Conservation (phyloP, 2,797 vertebrate genomes). For the Bufotes viridis region DNA sequence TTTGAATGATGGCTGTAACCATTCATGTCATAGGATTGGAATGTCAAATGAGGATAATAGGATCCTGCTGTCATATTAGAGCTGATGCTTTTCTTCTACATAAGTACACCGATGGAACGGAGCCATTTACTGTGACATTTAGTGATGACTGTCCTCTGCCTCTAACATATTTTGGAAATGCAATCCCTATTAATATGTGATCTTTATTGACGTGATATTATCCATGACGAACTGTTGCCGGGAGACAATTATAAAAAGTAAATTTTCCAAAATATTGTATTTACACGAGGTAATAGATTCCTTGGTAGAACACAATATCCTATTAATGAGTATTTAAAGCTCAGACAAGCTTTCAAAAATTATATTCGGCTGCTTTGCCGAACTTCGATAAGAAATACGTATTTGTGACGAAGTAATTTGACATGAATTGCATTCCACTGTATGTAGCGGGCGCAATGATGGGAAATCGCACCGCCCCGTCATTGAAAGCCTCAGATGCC, state of each 20-base stretch:
- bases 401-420: too few relatives aligned
- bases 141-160: background rate
- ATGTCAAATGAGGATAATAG: conserved; percentile 5
- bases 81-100: background rate
- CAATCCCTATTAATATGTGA: background rate
- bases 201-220: background rate
- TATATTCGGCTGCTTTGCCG: too few relatives aligned
- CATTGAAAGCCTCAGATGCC: too few relatives aligned
- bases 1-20: background rate
- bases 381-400: background rate
- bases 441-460: too few relatives aligned
- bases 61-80: conserved; percentile 8
- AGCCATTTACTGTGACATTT: background rate
- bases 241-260: background rate
- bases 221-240: conserved; percentile 6
- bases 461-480: too few relatives aligned
- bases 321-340: background rate
- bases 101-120: conserved; percentile 8
- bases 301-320: conserved; percentile 23
- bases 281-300: background rate
- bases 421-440: too few relatives aligned
- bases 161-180: background rate
- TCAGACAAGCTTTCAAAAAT: too few relatives aligned
- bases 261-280: conserved; percentile 14
- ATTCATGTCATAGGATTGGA: conserved; percentile 33